A percentile compares a stretch with the other conserved stretches of the same genome.
Evolutionary conservation across 2,113 vertebrate species (phyloP).

Genomic region (Macrotus californicus): DNA sequence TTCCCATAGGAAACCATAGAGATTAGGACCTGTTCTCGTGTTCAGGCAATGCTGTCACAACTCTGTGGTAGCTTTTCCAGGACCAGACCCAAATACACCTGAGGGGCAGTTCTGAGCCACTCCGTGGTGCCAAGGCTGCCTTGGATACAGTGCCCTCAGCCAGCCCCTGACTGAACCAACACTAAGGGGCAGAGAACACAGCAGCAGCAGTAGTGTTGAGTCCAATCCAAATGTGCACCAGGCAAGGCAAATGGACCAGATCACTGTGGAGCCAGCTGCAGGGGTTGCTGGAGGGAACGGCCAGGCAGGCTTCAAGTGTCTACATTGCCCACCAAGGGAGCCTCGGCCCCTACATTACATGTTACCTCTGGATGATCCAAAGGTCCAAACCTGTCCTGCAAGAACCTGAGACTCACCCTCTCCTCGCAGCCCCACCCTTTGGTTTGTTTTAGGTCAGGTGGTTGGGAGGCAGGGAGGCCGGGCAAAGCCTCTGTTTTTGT

Average conservation of each 20-base stretch:
- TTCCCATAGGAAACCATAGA: constrained; percentile 88
- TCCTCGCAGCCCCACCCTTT: background rate
- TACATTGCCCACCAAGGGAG: background rate
- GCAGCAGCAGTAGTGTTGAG: no score
- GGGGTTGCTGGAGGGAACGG: background rate
- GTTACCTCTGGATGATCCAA: background rate
- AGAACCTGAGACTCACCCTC: background rate
- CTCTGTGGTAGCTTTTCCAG: constrained; percentile 59
- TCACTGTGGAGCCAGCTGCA: no score
- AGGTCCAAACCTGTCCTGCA: background rate
- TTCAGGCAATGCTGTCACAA: constrained; percentile 88
- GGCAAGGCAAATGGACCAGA: background rate
- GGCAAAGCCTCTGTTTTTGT: background rate
- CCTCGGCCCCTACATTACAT: no score
- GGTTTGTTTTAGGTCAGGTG: background rate
- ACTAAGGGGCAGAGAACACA: background rate
- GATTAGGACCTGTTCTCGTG: constrained; percentile 83
- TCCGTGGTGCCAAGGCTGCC: background rate
- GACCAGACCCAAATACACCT: background rate
- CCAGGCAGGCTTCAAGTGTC: background rate
- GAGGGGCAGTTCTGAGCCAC: background rate
- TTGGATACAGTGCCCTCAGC: background rate
- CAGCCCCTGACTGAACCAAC: background rate
- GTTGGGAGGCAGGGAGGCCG: background rate
- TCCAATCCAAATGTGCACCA: background rate